Percentiles rank a stretch among this genome's conserved stretches.
Evolutionary conservation across 2,113 vertebrate genomes (phyloP).

Genomic region (Paradisaea rubra): DNA sequence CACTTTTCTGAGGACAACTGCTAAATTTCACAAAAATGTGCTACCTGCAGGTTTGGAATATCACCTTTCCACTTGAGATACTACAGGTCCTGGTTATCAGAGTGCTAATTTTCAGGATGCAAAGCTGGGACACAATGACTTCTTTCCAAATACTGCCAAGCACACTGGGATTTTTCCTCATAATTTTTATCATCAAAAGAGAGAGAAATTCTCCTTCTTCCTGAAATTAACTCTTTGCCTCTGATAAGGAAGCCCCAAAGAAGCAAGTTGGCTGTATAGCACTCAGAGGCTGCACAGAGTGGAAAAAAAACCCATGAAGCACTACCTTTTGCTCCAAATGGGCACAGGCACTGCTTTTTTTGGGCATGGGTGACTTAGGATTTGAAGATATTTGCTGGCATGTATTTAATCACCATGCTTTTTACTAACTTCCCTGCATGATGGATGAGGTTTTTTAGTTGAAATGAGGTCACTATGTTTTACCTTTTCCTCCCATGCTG

Average conservation of each 20-base stretch:
- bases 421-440: slow-evolving; percentile 4
- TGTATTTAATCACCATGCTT: background rate
- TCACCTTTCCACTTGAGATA: background rate
- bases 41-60: background rate
- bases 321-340: background rate
- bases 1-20: background rate
- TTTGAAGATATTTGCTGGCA: background rate
- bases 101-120: background rate
- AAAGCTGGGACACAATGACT: background rate
- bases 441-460: background rate
- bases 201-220: background rate
- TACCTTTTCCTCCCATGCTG: slow-evolving; percentile 19
- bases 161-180: background rate
- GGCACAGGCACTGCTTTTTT: background rate
- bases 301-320: background rate
- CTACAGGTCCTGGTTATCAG: background rate
- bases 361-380: background rate
- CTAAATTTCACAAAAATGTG: background rate
- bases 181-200: background rate
- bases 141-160: background rate
- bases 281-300: background rate
- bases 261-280: background rate
- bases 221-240: background rate
- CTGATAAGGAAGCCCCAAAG: background rate
- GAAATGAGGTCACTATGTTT: slow-evolving; percentile 39